These are phyloP conservation scores for Allolobophora icterica DNA, from an alignment of 2,888 invertebrate genomes.

Conservation along the genomic window DNA sequence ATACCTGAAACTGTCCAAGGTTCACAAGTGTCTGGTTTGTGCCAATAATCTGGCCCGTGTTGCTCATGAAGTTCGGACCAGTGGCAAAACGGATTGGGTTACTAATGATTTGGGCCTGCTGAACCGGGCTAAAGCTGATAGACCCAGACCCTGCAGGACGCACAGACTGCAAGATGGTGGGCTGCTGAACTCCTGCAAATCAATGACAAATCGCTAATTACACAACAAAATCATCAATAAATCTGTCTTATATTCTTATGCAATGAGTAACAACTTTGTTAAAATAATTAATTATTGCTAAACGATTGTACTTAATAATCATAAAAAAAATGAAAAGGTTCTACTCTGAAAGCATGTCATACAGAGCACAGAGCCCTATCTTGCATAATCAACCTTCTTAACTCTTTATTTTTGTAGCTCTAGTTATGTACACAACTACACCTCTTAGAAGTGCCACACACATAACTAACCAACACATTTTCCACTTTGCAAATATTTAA, in stretches of 20 bases:
- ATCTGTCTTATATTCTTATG: not conserved
- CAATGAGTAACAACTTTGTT: not conserved
- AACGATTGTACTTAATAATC: not conserved
- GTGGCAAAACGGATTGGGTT: conserved; percentile 42
- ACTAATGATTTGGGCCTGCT: conserved; percentile 42
- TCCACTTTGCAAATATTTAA: too few relatives aligned
- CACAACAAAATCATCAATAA: not conserved
- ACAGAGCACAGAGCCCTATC: not conserved
- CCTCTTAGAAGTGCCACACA: not conserved
- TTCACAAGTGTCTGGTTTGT: conserved; percentile 56
- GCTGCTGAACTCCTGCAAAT: not conserved
- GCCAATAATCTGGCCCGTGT: conserved; percentile 44
- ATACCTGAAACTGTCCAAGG: conserved; percentile 45
- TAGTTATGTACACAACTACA: too few relatives aligned
- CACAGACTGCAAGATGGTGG: conserved; percentile 26
- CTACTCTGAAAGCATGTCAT: not conserved
- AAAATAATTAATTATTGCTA: not conserved
- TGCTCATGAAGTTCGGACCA: conserved; percentile 42
- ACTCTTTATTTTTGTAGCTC: not conserved
- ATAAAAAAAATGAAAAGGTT: not conserved
- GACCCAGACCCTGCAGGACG: not conserved
- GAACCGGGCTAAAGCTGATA: conserved; percentile 20
- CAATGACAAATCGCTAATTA: not conserved
- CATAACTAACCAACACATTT: too few relatives aligned
- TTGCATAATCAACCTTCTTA: not conserved